Evolutionary conservation across 2,888 invertebrate genomes (phyloP).

Genomic region (Acrobasis repandana): DNA sequence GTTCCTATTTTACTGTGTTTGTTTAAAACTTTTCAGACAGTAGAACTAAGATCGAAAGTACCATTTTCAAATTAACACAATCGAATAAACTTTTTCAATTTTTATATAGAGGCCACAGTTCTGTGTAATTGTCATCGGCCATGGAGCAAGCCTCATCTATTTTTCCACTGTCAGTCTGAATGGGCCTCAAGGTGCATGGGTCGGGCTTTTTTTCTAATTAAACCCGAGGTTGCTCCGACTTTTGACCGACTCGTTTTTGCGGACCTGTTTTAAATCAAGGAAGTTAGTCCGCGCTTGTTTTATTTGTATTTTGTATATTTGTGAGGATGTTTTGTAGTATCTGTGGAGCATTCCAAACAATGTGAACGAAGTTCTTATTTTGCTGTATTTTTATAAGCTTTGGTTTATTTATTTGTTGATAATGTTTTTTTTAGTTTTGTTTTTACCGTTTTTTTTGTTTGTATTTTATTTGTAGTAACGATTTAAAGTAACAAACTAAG

Average conservation of each 20-base stretch:
- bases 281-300: background rate
- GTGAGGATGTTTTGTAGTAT: background rate
- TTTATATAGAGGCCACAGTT: background rate
- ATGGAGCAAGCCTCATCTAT: constrained; percentile 52
- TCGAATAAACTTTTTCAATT: too few relatives aligned
- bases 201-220: constrained; percentile 63
- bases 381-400: background rate
- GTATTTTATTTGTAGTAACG: too few relatives aligned
- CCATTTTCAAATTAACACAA: too few relatives aligned
- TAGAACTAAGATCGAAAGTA: too few relatives aligned
- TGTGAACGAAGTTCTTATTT: background rate
- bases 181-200: constrained; percentile 63
- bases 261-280: constrained; percentile 22
- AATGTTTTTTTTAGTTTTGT: too few relatives aligned
- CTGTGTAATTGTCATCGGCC: constrained; percentile 49
- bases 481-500: too few relatives aligned
- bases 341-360: background rate
- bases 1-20: too few relatives aligned
- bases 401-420: too few relatives aligned
- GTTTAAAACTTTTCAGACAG: too few relatives aligned
- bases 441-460: too few relatives aligned
- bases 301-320: background rate
- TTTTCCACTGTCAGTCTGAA: constrained; percentile 66
- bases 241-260: constrained; percentile 31
- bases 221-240: constrained; percentile 39